Evolutionary conservation across 2,888 invertebrate species (phyloP).

Genomic region (Sarcophaga caerulescens): DNA sequence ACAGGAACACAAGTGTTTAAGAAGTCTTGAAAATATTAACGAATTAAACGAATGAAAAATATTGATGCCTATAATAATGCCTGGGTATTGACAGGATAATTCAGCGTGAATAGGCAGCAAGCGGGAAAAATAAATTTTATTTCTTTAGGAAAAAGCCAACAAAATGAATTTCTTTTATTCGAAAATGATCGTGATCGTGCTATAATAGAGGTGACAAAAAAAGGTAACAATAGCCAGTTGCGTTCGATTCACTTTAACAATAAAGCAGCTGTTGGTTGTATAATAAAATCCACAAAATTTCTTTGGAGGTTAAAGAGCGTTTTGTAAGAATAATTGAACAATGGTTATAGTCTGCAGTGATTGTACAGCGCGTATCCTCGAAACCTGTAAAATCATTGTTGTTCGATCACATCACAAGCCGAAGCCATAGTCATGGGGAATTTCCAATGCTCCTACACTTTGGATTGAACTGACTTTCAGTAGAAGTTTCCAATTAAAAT

Average conservation of each 20-base stretch:
- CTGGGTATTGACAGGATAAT: slow-evolving; percentile 78
- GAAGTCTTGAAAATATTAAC: not conserved
- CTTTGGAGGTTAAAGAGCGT: slow-evolving; percentile 2
- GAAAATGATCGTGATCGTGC: not conserved
- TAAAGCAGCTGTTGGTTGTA: slow-evolving; percentile 52
- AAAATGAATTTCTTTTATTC: slow-evolving; percentile 58
- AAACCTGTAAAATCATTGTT: slow-evolving; percentile 44
- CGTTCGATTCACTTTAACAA: slow-evolving; percentile 10
- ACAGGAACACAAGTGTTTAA: slow-evolving; percentile 52
- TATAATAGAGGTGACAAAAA: slow-evolving; percentile 37
- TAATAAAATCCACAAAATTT: not conserved
- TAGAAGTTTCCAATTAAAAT: not conserved
- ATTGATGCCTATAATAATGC: slow-evolving; percentile 74
- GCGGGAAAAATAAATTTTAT: slow-evolving; percentile 50
- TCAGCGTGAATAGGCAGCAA: slow-evolving; percentile 77
- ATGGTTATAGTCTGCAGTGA: slow-evolving; percentile 3
- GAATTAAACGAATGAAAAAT: slow-evolving; percentile 34
- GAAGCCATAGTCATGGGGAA: not conserved
- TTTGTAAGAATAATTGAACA: slow-evolving; percentile 29
- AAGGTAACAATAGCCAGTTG: not conserved
- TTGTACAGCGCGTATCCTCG: slow-evolving; percentile 1
- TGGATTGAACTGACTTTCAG: not conserved
- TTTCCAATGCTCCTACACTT: too few species aligned
- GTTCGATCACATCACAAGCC: not conserved
- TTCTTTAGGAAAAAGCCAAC: slow-evolving; percentile 42